Conservation (phyloP, 2,888 invertebrate genomes). For the Melanostoma scalare region DNA sequence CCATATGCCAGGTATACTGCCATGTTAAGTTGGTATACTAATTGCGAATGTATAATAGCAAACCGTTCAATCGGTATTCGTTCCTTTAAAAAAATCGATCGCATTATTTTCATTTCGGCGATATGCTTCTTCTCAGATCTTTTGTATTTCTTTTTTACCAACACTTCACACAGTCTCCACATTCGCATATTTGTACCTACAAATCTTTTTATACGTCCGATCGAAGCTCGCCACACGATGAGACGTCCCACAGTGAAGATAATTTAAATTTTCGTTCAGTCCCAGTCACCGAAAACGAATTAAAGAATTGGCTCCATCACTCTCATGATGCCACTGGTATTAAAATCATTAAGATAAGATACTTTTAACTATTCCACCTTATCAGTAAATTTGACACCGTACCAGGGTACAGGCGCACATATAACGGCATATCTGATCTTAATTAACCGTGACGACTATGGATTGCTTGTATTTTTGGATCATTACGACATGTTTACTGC, state of each 20-base stretch:
- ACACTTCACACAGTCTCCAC: neutral
- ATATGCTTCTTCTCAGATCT: slow-evolving; percentile 11
- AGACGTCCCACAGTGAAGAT: slow-evolving; percentile 67
- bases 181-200: neutral
- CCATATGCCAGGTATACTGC: slow-evolving; percentile 63
- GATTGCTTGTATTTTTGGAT: slow-evolving; percentile 35
- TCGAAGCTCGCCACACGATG: slow-evolving; percentile 23
- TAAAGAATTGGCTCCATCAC: slow-evolving; percentile 10
- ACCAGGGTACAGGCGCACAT: slow-evolving; percentile 3
- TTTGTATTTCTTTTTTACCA: neutral
- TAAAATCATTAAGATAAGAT: slow-evolving; percentile 40
- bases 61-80: slow-evolving; percentile 48
- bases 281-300: slow-evolving; percentile 5
- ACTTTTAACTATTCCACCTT: slow-evolving; percentile 29
- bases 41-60: neutral
- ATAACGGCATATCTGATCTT: slow-evolving; percentile 40
- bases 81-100: slow-evolving; percentile 37
- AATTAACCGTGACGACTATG: slow-evolving; percentile 29
- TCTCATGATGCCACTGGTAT: slow-evolving; percentile 34
- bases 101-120: slow-evolving; percentile 34
- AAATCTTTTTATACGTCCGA: slow-evolving; percentile 18
- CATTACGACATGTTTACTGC: slow-evolving; percentile 61
- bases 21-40: slow-evolving; percentile 48
- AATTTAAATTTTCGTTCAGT: slow-evolving; percentile 60
- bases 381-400: slow-evolving; percentile 54